Base-by-base conservation (phyloP, 1,140 invertebrate genomes). In the Dufourea novaeangliae region DNA sequence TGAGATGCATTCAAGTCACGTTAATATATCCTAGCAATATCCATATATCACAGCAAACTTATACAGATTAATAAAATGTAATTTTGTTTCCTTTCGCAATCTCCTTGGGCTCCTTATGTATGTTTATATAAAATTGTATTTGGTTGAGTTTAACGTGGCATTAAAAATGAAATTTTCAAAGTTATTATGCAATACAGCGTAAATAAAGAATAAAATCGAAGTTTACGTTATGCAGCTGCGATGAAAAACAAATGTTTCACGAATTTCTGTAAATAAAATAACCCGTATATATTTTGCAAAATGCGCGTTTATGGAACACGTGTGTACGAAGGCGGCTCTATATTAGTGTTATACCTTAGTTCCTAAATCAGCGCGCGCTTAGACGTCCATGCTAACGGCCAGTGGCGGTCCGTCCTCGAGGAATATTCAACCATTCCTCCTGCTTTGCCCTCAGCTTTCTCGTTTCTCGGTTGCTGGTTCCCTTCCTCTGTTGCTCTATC, bases 401-500 rank as follows among this genome's bases (percentile, higher is more conserved):
- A 68, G 69, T 81, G 73, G n/a, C 74, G 72, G 41, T 79, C 67
- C 82, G 78, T 84, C 82, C 87, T 88, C 84, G 82, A 89, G 87
- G 87, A 89, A 90, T 90, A 90, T 89, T 89, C 88, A 88, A 76
- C 86, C 85, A 88, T 90, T 88, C 68, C 79, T 74, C 78, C 69
- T 74, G 66, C 73, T 80, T 80, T 81, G 80, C 68, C 66, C 83
- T 59, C 84, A 80, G 78, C 77, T 77, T 83, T 78, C 83, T 80
- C 85, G 78, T 85, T 83, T 82, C 71, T 84, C 86, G 81, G 82
- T 70, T 79, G 72, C 71, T 74, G 57, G 37, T 71, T 54, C 75
- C 71, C 79, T 41, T 78, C 76, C 56, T 88, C 82, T 78, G 78
- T 83, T 83, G 67, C 86, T 66, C 79, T 80, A 78, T 83, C 83